Base-by-base conservation (phyloP, 2,888 invertebrate genomes). In the Nycteola revayana region DNA sequence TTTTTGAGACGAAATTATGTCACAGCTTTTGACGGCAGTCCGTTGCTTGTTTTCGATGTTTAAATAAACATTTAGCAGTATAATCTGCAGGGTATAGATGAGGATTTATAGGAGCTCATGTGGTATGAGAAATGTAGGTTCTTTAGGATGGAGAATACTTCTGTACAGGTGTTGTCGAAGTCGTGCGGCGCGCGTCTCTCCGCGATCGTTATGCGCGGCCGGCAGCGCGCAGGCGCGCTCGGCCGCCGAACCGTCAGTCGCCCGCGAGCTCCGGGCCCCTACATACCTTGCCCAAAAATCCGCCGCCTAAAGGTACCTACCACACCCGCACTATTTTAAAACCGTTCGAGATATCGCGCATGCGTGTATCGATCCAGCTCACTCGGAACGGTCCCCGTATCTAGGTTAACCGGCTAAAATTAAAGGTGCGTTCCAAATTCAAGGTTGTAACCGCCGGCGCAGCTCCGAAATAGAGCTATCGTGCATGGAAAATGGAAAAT, bases 391-490 rank as follows among this genome's bases (percentile, higher is more conserved):
- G 80, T 73, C 68, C 76, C 76, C 73, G 81, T 76, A 87, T 80
- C 84, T 87, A 87, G 87, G 87, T 87, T 87, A 87, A 75, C 83
- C 86, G 85, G 84, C 87, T 87, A 87, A 84, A 85, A 80, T 86
- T 85, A 86, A 86, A 87, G 87, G 87, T 87, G 85, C 85, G 86
- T 86, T 81, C 78, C 68, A 62, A 75, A 78, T 82, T 85, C 86
- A 86, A 86, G 86, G 86, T 83, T 85, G 80, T 70, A 66, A 76
- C 65, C 82, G 83, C 85, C 80, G 76, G 84, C 85, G 83, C 85
- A 82, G 79, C 71, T 68, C 79, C 72, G 67, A 76, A 84, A 81
- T 80, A 80, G 70, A 64, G 75, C 76, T 68, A 76, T 68, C 72
- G 75, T 74, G 72, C 77, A 81, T 73, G 83, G 80, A 74, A 81